Base-by-base conservation (phyloP, 2,113 vertebrate genomes). In the Sinocyclocheilus anophthalmus region DNA sequence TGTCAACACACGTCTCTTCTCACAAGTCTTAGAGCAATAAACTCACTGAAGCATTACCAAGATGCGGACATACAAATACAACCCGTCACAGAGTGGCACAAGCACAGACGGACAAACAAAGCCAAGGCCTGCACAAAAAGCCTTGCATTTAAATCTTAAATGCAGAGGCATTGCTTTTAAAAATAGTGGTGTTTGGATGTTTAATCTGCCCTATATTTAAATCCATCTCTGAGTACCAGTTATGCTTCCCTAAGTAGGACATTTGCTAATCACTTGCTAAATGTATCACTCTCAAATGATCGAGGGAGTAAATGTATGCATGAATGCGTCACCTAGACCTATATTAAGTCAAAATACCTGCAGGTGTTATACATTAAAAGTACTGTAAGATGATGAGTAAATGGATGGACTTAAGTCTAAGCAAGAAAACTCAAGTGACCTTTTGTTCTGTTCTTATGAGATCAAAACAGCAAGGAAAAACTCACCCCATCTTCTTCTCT, bases 401-500 rank as follows among this genome's bases (percentile, higher is more conserved):
- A 48, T 50, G 12, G 37, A 61, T 59, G 55, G 76, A 59, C 76
- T 78, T 20, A 13, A 55, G 76, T 78, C 26, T n/a, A 73, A 72
- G 37, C 37, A 42, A 59, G 22, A 73, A 57, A 30, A 73, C 33
- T 59, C 7, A 76, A 20, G 42, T 67, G 70, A 65, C 84, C 65
- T 72, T 33, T 45, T 30, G 20, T 50, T 65, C 5, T 24, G 67
- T 53, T 77, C 12, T 24, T 70, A 39, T 63, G 81, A 84, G 45
- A 89, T 55, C 22, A 86, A 76, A 70, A 78, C 22, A 18, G 9
- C 22, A 45, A 45, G 42, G 9, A 69, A 33, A 16, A 90, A 97
- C 98, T 99, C 96, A 99, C 98, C 97, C 96, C 97, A 93, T 99
- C 98, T 92, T 94, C 98, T 93, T 99, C 98, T 96, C 96, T 97